phyloP scores from a whole-genome alignment of 2,888 invertebrate species.

The Calameuta idolon region DNA sequence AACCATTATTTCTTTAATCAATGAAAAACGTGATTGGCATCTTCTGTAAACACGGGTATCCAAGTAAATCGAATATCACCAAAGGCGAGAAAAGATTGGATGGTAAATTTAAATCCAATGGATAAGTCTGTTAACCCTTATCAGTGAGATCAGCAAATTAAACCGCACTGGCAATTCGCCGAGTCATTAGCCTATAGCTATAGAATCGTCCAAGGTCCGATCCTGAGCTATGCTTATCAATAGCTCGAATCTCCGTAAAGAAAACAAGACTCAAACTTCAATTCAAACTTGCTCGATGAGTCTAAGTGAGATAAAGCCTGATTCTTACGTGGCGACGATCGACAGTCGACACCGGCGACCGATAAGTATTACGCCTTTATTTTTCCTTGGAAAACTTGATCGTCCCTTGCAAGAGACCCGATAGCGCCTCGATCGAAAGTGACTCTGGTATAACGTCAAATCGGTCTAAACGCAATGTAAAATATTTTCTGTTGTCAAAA shows the following conservation, averaged over 20 bases:
- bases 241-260: conserved; percentile 44
- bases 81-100: not conserved
- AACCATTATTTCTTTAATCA: not conserved
- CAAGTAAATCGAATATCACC: not conserved
- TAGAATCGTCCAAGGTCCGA: conserved; percentile 33
- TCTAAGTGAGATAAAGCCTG: conserved; percentile 14
- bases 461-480: not conserved
- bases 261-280: conserved; percentile 49
- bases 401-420: not conserved
- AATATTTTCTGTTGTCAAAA: not conserved
- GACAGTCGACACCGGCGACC: not conserved
- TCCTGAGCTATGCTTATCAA: conserved; percentile 41
- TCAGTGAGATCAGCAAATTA: not conserved
- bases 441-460: not conserved
- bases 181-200: conserved; percentile 42
- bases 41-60: not conserved
- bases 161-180: conserved; percentile 25
- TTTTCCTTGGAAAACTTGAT: not conserved
- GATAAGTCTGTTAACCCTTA: not conserved
- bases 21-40: not conserved
- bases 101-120: not conserved
- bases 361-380: not conserved
- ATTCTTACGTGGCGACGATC: not conserved
- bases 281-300: conserved; percentile 58
- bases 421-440: not conserved